phyloP scores from a whole-genome alignment of 2,797 vertebrate species.

The Epinephelus malabaricus region DNA sequence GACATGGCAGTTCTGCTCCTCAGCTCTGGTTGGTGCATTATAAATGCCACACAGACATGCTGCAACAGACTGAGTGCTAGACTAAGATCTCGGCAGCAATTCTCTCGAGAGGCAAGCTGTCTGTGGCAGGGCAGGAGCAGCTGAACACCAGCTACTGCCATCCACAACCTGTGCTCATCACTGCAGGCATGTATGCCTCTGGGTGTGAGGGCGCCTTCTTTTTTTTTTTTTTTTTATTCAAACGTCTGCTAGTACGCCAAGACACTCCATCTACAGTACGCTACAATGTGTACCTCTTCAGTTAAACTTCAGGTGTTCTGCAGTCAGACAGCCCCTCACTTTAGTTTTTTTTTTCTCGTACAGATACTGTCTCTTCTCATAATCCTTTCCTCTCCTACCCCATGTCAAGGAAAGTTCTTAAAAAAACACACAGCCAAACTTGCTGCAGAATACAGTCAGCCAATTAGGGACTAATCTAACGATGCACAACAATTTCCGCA shows the following conservation, averaged over 20 bases:
- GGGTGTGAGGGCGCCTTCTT: constrained; percentile 36
- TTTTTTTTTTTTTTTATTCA: constrained; percentile 20
- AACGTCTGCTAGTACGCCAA: constrained; percentile 42
- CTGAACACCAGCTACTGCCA: constrained; percentile 22
- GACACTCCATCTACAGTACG: constrained; percentile 17
- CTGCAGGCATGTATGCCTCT: constrained; percentile 50
- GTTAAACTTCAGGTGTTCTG: constrained; percentile 28
- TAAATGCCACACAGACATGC: constrained; percentile 63
- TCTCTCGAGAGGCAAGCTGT: constrained; percentile 62
- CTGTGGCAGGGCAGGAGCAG: constrained; percentile 53
- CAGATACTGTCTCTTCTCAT: constrained; percentile 5
- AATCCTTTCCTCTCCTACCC: constrained; percentile 13
- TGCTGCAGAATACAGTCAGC: constrained; percentile 44
- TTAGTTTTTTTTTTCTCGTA: neutral
- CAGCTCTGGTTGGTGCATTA: constrained; percentile 67
- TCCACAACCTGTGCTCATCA: constrained; percentile 43
- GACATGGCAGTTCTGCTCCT: constrained; percentile 69
- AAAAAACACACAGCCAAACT: constrained; percentile 30
- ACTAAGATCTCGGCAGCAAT: constrained; percentile 54
- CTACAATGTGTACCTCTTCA: constrained; percentile 5
- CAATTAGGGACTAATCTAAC: constrained; percentile 77
- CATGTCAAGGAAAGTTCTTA: constrained; percentile 33
- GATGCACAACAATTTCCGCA: constrained; percentile 68
- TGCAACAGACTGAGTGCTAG: constrained; percentile 53
- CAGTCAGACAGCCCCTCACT: constrained; percentile 25